phyloP scores from a whole-genome alignment of 2,113 vertebrate species.

The Nesoenas mayeri region DNA sequence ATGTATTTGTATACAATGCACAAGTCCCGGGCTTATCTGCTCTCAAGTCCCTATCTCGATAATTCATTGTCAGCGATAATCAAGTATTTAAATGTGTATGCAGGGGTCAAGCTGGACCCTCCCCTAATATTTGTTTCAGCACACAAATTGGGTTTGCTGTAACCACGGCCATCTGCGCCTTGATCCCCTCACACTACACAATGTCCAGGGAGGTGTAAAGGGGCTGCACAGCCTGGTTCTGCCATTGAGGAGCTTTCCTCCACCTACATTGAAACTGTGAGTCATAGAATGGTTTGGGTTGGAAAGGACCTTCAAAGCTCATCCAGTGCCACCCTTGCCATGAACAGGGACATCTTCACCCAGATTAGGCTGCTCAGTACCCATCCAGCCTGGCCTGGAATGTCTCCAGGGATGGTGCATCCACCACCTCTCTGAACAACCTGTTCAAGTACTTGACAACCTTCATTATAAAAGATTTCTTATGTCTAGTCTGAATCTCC shows the following conservation, averaged over 20 bases:
- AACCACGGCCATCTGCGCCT: fast-evolving
- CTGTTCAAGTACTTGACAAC: no score
- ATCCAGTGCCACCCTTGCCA: no score
- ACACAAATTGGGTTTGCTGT: not conserved
- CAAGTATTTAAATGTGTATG: not conserved
- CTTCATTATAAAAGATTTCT: no score
- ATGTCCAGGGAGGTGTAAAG: not conserved
- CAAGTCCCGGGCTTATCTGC: not conserved
- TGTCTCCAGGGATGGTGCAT: no score
- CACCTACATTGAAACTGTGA: not conserved
- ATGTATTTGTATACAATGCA: constrained; percentile 35
- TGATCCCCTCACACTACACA: no score
- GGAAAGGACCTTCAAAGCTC: no score
- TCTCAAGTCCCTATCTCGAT: not conserved
- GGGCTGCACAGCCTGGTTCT: not conserved
- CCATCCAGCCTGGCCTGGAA: no score
- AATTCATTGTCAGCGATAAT: not conserved
- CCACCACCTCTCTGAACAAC: no score
- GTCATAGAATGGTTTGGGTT: no score
- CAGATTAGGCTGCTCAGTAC: no score
- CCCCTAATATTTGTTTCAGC: constrained; percentile 23
- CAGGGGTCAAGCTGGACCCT: not conserved
- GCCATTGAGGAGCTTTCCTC: not conserved
- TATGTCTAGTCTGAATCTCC: no score
- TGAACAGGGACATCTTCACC: no score